A percentile compares a stretch with the other conserved stretches of the same genome.
Conservation (phyloP, 2,113 vertebrate genomes). For the Plectropomus leopardus region DNA sequence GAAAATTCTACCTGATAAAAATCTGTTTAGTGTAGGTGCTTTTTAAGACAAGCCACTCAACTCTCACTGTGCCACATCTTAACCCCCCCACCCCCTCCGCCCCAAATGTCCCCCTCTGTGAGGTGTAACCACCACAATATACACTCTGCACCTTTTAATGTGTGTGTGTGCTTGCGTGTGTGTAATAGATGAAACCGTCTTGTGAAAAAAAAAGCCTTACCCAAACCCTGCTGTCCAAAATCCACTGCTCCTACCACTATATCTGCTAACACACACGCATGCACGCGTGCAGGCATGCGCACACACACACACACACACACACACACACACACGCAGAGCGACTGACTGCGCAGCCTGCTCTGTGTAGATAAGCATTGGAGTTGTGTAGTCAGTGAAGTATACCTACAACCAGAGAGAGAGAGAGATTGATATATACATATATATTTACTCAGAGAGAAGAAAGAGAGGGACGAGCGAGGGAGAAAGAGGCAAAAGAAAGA, state of each 20-base stretch:
- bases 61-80: slow-evolving; percentile 48
- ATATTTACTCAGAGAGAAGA: slow-evolving; percentile 63
- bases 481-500: slow-evolving; percentile 39
- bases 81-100: neutral
- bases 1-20: slow-evolving; percentile 55
- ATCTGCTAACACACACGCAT: slow-evolving; percentile 26
- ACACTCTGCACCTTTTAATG: slow-evolving; percentile 27
- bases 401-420: slow-evolving; percentile 66
- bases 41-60: slow-evolving; percentile 66
- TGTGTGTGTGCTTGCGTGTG: slow-evolving; percentile 3
- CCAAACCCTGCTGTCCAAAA: slow-evolving; percentile 50
- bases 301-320: slow-evolving; percentile 13
- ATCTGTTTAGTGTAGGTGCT: slow-evolving; percentile 63
- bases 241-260: slow-evolving; percentile 38
- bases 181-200: slow-evolving; percentile 27
- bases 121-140: slow-evolving; percentile 28
- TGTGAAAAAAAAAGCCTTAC: neutral
- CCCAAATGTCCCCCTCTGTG: slow-evolving; percentile 44
- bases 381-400: slow-evolving; percentile 66
- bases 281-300: too few relatives aligned
- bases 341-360: slow-evolving; percentile 66
- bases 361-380: slow-evolving; percentile 78
- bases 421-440: slow-evolving; percentile 60
- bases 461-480: slow-evolving; percentile 25
- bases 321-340: slow-evolving; percentile 21